phyloP scores from a whole-genome alignment of 2,113 vertebrate genomes.

The Mesitornis unicolor region DNA sequence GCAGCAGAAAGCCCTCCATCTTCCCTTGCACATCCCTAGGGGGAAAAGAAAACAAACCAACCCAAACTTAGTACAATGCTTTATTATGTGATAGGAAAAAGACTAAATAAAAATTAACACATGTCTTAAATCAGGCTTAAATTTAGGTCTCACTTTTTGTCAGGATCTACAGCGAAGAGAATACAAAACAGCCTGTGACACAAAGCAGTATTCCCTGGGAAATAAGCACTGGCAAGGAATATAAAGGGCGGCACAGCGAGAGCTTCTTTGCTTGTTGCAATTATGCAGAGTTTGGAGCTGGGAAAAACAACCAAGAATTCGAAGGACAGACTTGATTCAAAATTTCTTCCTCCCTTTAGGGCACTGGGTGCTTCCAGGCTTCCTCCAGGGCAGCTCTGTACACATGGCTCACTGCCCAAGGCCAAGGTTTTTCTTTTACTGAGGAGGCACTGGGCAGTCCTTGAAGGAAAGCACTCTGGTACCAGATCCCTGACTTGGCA shows the following conservation, averaged over 20 bases:
- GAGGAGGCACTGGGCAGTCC: not conserved
- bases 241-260: not conserved
- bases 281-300: not conserved
- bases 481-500: not conserved
- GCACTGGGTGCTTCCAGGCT: not conserved
- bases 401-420: not conserved
- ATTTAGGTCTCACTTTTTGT: not conserved
- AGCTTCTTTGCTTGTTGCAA: slow-evolving; percentile 15
- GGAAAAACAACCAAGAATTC: not conserved
- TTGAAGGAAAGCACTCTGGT: not conserved
- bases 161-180: not conserved
- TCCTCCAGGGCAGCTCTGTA: not conserved
- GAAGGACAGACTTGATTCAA: not conserved
- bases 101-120: not conserved
- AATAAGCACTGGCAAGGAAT: slow-evolving; percentile 34
- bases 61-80: not conserved
- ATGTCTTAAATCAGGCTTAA: not conserved
- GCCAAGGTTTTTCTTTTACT: not conserved
- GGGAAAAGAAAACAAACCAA: not conserved
- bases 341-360: not conserved
- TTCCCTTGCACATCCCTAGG: slow-evolving; percentile 59
- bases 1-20: slow-evolving; percentile 13
- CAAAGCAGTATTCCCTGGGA: slow-evolving; percentile 9
- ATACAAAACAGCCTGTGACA: not conserved
- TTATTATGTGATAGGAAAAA: not conserved